These are phyloP conservation scores for Pipistrellus nathusii DNA, from an alignment of 2,797 vertebrate genomes.

Conservation along the genomic window DNA sequence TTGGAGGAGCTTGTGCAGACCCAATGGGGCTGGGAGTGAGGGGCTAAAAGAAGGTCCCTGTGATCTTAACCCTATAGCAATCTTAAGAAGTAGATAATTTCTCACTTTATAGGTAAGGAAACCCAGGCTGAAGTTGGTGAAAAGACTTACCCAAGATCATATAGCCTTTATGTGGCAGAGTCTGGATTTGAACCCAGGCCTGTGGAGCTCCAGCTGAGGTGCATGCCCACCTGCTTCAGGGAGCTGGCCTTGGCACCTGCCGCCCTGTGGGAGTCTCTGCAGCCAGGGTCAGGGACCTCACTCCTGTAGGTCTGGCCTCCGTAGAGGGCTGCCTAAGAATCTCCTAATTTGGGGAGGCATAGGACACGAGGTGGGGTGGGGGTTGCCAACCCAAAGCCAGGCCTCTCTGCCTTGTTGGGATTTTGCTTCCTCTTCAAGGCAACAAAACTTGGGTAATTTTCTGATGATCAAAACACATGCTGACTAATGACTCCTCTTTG, in stretches of 20 bases:
- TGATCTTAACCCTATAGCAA: background rate
- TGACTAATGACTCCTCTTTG: constrained; percentile 82
- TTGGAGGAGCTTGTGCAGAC: background rate
- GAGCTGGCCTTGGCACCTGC: background rate
- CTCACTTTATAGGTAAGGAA: background rate
- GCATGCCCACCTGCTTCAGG: background rate
- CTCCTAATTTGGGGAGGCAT: background rate
- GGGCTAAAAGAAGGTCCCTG: background rate
- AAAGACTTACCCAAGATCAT: background rate
- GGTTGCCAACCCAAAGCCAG: background rate
- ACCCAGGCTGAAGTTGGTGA: background rate
- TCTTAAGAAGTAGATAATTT: background rate
- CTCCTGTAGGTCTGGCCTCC: background rate
- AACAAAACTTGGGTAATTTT: constrained; percentile 82
- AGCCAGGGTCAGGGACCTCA: background rate
- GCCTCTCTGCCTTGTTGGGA: constrained; percentile 51
- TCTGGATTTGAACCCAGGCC: background rate
- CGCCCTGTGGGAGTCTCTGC: background rate
- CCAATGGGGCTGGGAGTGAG: background rate
- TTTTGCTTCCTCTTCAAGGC: constrained; percentile 73
- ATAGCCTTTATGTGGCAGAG: background rate
- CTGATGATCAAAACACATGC: constrained; percentile 82
- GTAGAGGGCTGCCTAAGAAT: background rate
- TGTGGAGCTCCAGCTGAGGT: background rate
- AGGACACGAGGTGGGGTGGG: background rate